Conservation (phyloP, 1,140 invertebrate genomes). For the Cyphomyrmex costatus region DNA sequence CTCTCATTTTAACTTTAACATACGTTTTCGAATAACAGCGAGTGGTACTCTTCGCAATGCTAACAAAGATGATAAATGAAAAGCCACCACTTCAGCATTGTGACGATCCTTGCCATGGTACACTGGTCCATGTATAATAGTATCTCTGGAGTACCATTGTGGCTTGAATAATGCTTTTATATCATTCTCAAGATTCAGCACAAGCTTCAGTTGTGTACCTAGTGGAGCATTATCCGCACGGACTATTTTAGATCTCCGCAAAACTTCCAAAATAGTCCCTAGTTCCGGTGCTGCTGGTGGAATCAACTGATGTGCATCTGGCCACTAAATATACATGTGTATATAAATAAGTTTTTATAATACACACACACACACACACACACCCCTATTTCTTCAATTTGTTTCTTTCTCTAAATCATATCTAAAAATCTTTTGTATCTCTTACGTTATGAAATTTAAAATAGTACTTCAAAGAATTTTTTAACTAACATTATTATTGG, state of each 20-base stretch:
- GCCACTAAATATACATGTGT: constrained; percentile 88
- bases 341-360: constrained; percentile 25
- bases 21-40: constrained; percentile 90
- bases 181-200: constrained; percentile 92
- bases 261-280: constrained; percentile 90
- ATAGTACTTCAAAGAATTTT: constrained; percentile 1
- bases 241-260: constrained; percentile 91
- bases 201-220: constrained; percentile 96
- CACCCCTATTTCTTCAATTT: background rate
- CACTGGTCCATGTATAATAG: constrained; percentile 92
- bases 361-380: too few species aligned
- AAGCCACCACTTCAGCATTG: constrained; percentile 98
- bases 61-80: constrained; percentile 94
- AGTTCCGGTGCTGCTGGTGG: constrained; percentile 89
- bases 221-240: constrained; percentile 91
- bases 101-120: constrained; percentile 97
- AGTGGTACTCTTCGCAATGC: constrained; percentile 93
- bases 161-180: constrained; percentile 96
- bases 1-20: constrained; percentile 11
- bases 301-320: constrained; percentile 89
- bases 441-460: background rate
- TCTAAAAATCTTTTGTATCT: background rate
- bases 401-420: background rate
- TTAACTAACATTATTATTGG: constrained; percentile 80
- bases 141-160: constrained; percentile 93